Percentiles rank a stretch among this genome's conserved stretches.
These are phyloP conservation scores for Agapostemon virescens DNA, from an alignment of 2,888 invertebrate species.

Conservation along the genomic window DNA sequence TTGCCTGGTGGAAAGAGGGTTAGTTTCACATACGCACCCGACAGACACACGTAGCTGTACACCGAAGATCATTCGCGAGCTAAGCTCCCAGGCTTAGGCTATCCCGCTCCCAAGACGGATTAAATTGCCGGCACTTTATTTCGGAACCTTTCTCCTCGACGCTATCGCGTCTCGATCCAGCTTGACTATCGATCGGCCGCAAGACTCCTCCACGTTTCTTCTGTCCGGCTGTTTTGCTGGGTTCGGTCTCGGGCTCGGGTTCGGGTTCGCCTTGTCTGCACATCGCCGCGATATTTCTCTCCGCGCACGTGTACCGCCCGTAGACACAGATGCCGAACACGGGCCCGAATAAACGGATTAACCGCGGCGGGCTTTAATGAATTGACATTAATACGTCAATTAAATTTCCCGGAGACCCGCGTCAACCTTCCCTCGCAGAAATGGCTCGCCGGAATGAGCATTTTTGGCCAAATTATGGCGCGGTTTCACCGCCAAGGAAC, in stretches of 20 bases:
- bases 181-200: conserved; percentile 65
- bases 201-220: conserved; percentile 44
- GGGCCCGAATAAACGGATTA: conserved; percentile 48
- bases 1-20: not conserved
- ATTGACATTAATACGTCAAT: conserved; percentile 63
- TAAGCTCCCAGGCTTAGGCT: conserved; percentile 63
- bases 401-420: conserved; percentile 41
- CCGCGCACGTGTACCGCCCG: conserved; percentile 2
- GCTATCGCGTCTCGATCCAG: conserved; percentile 65
- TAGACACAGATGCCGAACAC: conserved; percentile 13
- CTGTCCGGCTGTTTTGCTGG: conserved; percentile 27
- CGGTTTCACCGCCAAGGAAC: not conserved
- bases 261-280: conserved; percentile 18
- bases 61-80: conserved; percentile 63
- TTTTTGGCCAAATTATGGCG: not conserved
- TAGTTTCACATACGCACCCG: conserved; percentile 5
- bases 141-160: conserved; percentile 65
- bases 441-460: not conserved
- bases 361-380: conserved; percentile 51
- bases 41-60: conserved; percentile 25
- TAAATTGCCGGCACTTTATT: conserved; percentile 68
- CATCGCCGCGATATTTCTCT: conserved; percentile 26
- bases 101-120: conserved; percentile 52
- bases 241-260: not conserved
- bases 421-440: conserved; percentile 18